Evolutionary conservation across 2,888 invertebrate species (phyloP).

Genomic region (Zelleria hepariella): DNA sequence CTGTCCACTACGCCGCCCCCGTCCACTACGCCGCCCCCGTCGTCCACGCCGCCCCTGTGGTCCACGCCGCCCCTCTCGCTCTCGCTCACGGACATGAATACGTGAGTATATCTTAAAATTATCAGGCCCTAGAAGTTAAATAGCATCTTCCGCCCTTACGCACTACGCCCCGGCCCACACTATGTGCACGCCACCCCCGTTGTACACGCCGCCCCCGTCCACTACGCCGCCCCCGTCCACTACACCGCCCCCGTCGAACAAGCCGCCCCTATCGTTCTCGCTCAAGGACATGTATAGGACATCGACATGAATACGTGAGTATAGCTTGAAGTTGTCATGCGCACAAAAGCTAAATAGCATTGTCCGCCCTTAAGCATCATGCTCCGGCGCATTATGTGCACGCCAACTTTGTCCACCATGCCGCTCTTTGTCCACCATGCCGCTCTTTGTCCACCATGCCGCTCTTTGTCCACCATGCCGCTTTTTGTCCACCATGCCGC

Average conservation of each 20-base stretch:
- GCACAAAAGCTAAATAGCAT: not conserved
- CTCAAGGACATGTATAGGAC: no score
- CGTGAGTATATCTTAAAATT: not conserved
- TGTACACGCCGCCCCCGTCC: conserved; percentile 34
- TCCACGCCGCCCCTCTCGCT: conserved; percentile 25
- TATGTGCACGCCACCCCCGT: conserved; percentile 23
- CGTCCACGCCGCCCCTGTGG: conserved; percentile 27
- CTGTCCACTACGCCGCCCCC: conserved; percentile 34
- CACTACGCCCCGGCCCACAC: conserved; percentile 46
- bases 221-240: conserved; percentile 27
- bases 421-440: conserved; percentile 29
- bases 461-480: no score
- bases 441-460: conserved; percentile 29
- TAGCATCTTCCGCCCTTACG: conserved; percentile 37
- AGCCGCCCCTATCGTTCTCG: conserved; percentile 31
- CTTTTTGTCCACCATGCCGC: no score
- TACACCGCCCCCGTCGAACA: conserved; percentile 25
- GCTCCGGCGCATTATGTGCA: no score
- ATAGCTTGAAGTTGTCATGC: not conserved
- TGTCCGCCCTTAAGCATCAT: no score
- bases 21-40: conserved; percentile 25
- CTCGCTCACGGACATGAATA: conserved; percentile 18
- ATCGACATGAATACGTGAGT: not conserved
- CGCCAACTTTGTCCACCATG: conserved; percentile 32
- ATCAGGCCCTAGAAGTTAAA: not conserved